Percentiles rank a stretch among this genome's conserved stretches.
Evolutionary conservation across 2,113 vertebrate species (phyloP).

Genomic region (Tautogolabrus adspersus): DNA sequence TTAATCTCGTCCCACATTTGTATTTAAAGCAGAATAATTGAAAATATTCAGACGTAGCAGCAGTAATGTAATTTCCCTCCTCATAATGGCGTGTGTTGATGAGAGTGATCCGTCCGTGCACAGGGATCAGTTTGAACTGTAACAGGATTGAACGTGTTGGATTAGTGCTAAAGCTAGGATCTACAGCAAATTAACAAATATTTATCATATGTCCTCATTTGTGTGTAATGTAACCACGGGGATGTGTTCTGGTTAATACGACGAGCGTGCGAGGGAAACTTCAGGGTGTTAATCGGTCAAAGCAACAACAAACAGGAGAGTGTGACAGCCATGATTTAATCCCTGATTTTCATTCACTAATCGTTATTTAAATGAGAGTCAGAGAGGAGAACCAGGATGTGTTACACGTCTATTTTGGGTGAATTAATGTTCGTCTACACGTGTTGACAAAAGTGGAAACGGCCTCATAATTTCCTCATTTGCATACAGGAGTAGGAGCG

Average conservation of each 20-base stretch:
- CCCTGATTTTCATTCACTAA: conserved; percentile 57
- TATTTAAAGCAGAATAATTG: conserved; percentile 74
- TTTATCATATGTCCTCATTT: neutral
- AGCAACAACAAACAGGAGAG: conserved; percentile 54
- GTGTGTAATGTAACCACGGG: conserved; percentile 10
- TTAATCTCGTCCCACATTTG: conserved; percentile 68
- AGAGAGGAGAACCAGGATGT: neutral
- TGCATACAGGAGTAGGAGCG: neutral
- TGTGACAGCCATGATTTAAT: conserved; percentile 61
- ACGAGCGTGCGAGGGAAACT: conserved; percentile 52
- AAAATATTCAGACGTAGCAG: conserved; percentile 73
- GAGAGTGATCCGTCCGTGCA: conserved; percentile 74
- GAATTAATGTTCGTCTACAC: no score
- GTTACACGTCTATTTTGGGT: no score
- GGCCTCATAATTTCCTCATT: neutral
- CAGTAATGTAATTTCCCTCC: conserved; percentile 65
- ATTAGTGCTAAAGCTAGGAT: conserved; percentile 69
- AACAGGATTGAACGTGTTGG: conserved; percentile 78
- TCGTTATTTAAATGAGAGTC: conserved; percentile 26
- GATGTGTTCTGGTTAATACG: conserved; percentile 53
- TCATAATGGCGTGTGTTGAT: conserved; percentile 71
- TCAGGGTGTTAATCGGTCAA: conserved; percentile 44
- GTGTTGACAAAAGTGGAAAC: conserved; percentile 18
- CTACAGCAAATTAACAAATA: neutral
- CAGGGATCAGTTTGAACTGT: conserved; percentile 70